Conservation (phyloP, 2,888 invertebrate species). For the Xestia ashworthii region DNA sequence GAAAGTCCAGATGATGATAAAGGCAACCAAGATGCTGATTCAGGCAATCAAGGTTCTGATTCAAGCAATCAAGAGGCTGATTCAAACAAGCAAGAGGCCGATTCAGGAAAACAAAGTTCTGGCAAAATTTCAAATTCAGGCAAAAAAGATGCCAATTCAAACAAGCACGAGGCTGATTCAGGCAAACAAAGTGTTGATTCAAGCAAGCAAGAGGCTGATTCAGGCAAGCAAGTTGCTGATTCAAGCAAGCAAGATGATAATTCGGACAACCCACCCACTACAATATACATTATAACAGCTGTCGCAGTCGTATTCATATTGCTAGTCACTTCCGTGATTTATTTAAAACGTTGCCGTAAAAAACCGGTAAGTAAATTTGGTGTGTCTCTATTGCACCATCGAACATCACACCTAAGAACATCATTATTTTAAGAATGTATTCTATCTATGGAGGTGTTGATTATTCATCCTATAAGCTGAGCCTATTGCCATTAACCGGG, state of each 20-base stretch:
- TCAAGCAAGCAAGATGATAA: neutral
- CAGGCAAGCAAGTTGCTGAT: neutral
- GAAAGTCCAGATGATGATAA: neutral
- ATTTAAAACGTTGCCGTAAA: conserved; percentile 7
- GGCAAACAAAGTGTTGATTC: neutral
- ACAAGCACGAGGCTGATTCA: neutral
- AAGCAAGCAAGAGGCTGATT: neutral
- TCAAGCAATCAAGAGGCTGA: neutral
- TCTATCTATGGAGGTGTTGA: neutral
- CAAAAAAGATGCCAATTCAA: neutral
- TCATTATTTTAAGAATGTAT: no score
- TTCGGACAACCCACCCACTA: neutral
- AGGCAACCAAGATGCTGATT: neutral
- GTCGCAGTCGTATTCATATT: neutral
- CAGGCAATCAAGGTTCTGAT: neutral
- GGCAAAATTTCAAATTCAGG: no score
- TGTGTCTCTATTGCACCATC: neutral
- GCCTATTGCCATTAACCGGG: no score
- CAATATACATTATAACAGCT: neutral
- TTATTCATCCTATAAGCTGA: neutral
- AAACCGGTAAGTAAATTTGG: conserved; percentile 26
- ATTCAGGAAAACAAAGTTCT: no score
- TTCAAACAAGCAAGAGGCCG: neutral
- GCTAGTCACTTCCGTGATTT: neutral
- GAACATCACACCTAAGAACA: neutral